Conservation (phyloP, 2,113 vertebrate species). For the Pedionomus torquatus region DNA sequence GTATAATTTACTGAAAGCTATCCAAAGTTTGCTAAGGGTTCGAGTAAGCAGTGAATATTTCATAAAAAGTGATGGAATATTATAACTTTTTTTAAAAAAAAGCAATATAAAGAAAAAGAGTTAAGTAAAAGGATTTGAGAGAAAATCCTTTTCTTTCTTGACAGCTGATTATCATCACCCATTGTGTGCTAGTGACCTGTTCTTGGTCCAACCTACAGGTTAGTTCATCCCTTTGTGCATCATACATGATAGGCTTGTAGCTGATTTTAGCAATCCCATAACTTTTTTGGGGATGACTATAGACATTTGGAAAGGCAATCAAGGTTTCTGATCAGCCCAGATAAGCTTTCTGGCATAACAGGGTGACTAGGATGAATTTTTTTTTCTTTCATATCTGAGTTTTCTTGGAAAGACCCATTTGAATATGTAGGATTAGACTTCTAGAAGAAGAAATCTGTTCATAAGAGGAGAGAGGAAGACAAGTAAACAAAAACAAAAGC, state of each 20-base stretch:
- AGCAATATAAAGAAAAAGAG: background rate
- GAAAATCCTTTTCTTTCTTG: background rate
- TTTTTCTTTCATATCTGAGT: background rate
- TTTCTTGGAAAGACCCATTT: background rate
- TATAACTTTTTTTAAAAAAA: background rate
- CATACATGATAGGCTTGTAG: background rate
- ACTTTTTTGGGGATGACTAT: background rate
- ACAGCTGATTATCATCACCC: background rate
- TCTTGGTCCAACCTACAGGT: background rate
- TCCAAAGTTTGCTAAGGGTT: background rate
- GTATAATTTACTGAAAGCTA: rapidly evolving
- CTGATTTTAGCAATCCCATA: background rate
- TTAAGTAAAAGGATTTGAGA: background rate
- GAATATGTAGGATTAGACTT: background rate
- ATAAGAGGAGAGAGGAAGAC: background rate
- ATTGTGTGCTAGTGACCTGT: background rate
- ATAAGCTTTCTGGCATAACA: background rate
- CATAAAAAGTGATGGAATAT: background rate
- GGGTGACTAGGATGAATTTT: background rate
- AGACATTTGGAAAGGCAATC: background rate
- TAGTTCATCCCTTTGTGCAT: background rate
- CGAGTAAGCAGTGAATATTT: background rate
- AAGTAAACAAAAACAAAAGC: background rate
- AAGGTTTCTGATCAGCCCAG: background rate
- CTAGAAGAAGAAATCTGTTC: background rate